Percentiles rank a stretch among this genome's conserved stretches.
These are phyloP conservation scores for Spinus olivaceus DNA, from an alignment of 2,797 vertebrate genomes.

Conservation along the genomic window DNA sequence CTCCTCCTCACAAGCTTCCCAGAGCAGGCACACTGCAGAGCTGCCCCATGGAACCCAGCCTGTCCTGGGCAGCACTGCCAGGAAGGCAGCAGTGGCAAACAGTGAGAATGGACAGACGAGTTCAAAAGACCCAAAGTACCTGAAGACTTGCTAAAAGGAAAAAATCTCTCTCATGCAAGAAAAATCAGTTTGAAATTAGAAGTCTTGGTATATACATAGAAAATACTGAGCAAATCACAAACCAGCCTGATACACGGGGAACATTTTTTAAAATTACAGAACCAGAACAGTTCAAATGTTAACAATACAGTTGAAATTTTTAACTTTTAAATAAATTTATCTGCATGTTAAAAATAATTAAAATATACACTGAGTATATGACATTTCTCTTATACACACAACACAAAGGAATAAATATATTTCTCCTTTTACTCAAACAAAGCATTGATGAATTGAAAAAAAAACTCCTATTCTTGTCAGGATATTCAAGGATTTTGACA, in stretches of 20 bases:
- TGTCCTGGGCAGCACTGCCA: background rate
- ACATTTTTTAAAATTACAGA: background rate
- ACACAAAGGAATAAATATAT: background rate
- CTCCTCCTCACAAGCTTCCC: background rate
- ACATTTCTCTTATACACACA: background rate
- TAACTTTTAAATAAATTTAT: background rate
- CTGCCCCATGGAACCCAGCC: background rate
- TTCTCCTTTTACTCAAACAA: background rate
- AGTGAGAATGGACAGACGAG: background rate
- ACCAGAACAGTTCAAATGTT: background rate
- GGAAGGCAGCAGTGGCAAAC: background rate
- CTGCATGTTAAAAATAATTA: background rate
- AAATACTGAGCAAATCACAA: background rate
- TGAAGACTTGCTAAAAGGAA: background rate
- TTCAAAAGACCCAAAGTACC: background rate
- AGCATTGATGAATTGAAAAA: background rate
- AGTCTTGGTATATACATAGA: background rate
- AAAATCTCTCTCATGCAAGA: background rate
- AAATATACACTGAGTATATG: background rate
- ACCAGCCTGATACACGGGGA: background rate
- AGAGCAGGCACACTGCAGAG: background rate
- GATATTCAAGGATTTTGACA: background rate
- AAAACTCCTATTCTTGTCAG: background rate
- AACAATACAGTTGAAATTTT: background rate
- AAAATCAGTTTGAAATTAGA: background rate